Conservation (phyloP, 2,797 vertebrate genomes). For the Diplodus sargus region DNA sequence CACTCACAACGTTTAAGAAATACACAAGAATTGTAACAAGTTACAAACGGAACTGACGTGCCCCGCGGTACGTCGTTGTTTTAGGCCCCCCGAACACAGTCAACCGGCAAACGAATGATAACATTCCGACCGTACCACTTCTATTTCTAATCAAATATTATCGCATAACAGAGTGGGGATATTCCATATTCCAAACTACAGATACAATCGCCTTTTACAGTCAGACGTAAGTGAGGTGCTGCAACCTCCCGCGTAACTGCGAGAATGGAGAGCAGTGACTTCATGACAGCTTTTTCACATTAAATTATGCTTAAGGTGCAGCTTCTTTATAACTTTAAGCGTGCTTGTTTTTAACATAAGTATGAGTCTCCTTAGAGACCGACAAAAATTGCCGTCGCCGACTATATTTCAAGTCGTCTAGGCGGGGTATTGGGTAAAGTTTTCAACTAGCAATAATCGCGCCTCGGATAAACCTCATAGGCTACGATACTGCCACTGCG, state of each 20-base stretch:
- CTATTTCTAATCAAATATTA: no score
- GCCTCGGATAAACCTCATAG: slow-evolving; percentile 80
- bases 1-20: neutral
- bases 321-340: fast-evolving
- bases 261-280: no score
- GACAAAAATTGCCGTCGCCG: slow-evolving; percentile 28
- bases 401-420: slow-evolving; percentile 90
- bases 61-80: neutral
- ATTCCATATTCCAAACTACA: no score
- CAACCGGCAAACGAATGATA: neutral
- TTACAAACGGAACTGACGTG: neutral
- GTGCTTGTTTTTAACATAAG: neutral
- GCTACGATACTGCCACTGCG: slow-evolving; percentile 61
- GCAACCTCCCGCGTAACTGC: no score
- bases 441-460: slow-evolving; percentile 71
- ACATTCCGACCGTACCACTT: no score
- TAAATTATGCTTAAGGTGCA: fast-evolving
- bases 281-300: no score
- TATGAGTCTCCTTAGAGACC: slow-evolving; percentile 25
- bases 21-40: neutral
- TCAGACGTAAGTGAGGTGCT: no score
- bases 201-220: no score
- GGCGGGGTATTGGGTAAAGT: slow-evolving; percentile 84
- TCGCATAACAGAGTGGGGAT: no score
- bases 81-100: neutral